Evolutionary conservation across 2,797 vertebrate genomes (phyloP).

Genomic region (Anabas testudineus): DNA sequence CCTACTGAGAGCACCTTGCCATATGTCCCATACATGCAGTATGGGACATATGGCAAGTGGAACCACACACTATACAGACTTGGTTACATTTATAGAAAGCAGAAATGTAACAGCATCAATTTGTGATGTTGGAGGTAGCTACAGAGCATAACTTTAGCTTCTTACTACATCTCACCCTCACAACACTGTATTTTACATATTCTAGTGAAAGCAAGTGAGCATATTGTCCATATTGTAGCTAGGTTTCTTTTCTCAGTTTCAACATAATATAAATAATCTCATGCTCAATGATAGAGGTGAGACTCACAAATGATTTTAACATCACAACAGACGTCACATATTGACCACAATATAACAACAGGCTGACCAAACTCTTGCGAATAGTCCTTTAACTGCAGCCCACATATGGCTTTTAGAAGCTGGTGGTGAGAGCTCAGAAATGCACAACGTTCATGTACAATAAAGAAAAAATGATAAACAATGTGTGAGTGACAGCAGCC

Average conservation of each 20-base stretch:
- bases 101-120: background rate
- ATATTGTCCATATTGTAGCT: background rate
- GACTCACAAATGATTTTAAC: slow-evolving; percentile 11
- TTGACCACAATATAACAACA: background rate
- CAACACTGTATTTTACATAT: background rate
- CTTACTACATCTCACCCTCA: too few relatives aligned
- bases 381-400: slow-evolving; percentile 14
- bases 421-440: slow-evolving; percentile 20
- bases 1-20: too few relatives aligned
- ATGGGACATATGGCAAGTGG: background rate
- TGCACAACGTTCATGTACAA: slow-evolving; percentile 28
- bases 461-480: slow-evolving; percentile 15
- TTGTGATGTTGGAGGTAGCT: too few relatives aligned
- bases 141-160: background rate
- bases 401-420: slow-evolving; percentile 2
- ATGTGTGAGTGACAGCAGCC: slow-evolving; percentile 51
- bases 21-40: too few relatives aligned
- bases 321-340: slow-evolving; percentile 18
- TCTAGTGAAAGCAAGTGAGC: background rate
- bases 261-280: slow-evolving; percentile 9
- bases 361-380: slow-evolving; percentile 1
- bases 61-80: background rate
- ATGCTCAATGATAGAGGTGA: slow-evolving; percentile 1
- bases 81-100: background rate
- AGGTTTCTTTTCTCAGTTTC: background rate